Percentiles rank a stretch among this genome's conserved stretches.
These are phyloP conservation scores for Mechanitis messenoides DNA, from an alignment of 2,888 invertebrate species.

Conservation along the genomic window DNA sequence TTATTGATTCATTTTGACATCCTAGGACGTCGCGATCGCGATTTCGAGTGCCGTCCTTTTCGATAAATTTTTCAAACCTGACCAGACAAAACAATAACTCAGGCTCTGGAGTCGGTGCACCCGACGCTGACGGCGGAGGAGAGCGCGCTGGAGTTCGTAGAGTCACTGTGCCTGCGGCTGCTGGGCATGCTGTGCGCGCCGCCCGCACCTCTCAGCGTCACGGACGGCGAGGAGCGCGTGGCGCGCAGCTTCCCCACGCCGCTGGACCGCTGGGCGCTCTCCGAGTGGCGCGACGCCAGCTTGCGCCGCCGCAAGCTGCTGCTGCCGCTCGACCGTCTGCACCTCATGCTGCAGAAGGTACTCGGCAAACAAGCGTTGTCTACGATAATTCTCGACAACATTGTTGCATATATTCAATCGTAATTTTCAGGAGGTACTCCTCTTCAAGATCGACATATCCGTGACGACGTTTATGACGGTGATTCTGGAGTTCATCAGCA, in stretches of 20 bases:
- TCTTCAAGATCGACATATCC: constrained; percentile 90
- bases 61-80: no score
- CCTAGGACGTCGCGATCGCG: no score
- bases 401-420: constrained; percentile 1
- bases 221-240: constrained; percentile 96
- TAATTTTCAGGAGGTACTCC: constrained; percentile 83
- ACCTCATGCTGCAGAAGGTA: constrained; percentile 82
- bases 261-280: constrained; percentile 94
- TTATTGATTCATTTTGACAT: no score
- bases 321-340: constrained; percentile 92
- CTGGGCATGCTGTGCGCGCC: constrained; percentile 91
- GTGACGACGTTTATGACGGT: constrained; percentile 94
- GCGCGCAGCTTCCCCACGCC: constrained; percentile 95
- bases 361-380: no score
- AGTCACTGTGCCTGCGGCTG: constrained; percentile 91
- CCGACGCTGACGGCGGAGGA: constrained; percentile 90
- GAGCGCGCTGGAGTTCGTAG: constrained; percentile 94
- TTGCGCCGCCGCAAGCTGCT: constrained; percentile 87
- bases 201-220: constrained; percentile 88
- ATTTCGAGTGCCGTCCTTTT: no score
- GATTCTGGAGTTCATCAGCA: constrained; percentile 95
- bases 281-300: constrained; percentile 91
- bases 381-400: not conserved
- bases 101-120: constrained; percentile 95
- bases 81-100: constrained; percentile 16